Evolutionary conservation across 1,140 invertebrate genomes (phyloP).

Genomic region (Zaprionus africanus): DNA sequence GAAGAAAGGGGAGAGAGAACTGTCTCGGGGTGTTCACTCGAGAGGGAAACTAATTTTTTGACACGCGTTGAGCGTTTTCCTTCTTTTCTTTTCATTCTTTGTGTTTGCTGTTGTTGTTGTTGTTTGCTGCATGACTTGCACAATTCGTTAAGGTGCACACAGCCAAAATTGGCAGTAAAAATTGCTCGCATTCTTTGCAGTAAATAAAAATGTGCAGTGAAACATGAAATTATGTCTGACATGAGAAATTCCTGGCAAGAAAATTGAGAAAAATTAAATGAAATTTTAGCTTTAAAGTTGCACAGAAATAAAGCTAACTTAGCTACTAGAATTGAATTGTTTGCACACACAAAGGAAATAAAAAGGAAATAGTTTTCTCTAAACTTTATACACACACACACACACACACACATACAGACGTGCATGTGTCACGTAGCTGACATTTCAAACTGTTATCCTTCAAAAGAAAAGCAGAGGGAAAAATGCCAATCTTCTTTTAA

Average conservation of each 20-base stretch:
- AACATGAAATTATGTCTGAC: constrained; percentile 22
- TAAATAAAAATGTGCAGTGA: constrained; percentile 27
- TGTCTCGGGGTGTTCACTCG: constrained; percentile 18
- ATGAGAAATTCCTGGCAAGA: constrained; percentile 21
- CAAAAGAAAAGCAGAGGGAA: constrained; percentile 24
- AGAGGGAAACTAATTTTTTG: constrained; percentile 72
- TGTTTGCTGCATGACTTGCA: constrained; percentile 42
- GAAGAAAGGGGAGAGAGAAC: background rate
- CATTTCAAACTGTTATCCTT: constrained; percentile 49
- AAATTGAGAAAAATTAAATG: background rate
- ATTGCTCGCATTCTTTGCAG: constrained; percentile 7
- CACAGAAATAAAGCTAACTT: background rate
- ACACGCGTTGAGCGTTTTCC: constrained; percentile 59
- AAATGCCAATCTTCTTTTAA: constrained; percentile 78
- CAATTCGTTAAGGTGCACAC: constrained; percentile 34
- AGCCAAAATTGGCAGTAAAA: constrained; percentile 27
- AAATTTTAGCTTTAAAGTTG: background rate
- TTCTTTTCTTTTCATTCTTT: constrained; percentile 23
- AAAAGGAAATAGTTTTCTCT: background rate
- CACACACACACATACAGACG: constrained; percentile 2
- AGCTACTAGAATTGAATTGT: background rate
- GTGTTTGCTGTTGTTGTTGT: background rate
- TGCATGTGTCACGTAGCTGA: constrained; percentile 21
- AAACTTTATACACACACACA: constrained; percentile 2
- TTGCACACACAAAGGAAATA: background rate